phyloP scores from a whole-genome alignment of 2,113 vertebrate genomes.

The Stegostoma tigrinum region DNA sequence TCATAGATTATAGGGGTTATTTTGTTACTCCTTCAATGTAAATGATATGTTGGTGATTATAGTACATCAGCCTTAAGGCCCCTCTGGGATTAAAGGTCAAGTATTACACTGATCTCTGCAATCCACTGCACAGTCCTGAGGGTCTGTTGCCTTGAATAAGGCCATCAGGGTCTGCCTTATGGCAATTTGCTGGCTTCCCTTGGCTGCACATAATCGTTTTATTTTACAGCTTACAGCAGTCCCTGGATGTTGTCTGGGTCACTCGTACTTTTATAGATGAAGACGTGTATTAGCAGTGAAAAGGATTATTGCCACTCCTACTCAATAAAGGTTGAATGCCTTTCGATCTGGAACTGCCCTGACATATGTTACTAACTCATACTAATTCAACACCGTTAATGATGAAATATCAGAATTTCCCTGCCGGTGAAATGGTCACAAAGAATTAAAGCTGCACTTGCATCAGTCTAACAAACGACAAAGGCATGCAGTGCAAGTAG shows the following conservation, averaged over 20 bases:
- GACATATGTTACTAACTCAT: conserved; percentile 58
- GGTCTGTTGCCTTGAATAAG: conserved; percentile 44
- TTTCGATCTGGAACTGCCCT: conserved; percentile 48
- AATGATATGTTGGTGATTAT: conserved; percentile 33
- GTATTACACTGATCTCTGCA: conserved; percentile 30
- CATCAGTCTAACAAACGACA: conserved; percentile 40
- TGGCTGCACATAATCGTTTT: conserved; percentile 43
- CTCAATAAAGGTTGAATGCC: conserved; percentile 53
- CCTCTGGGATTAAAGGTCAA: background rate
- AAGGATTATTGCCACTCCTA: conserved; percentile 48
- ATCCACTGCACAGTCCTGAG: conserved; percentile 44
- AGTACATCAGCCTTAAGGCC: background rate
- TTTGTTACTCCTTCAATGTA: conserved; percentile 26
- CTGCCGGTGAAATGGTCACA: conserved; percentile 50
- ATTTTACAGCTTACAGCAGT: conserved; percentile 40
- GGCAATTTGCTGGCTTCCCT: conserved; percentile 35
- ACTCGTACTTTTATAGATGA: conserved; percentile 58
- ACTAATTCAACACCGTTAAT: conserved; percentile 69
- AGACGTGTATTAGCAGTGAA: conserved; percentile 49
- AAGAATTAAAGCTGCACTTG: conserved; percentile 50
- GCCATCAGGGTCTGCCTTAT: conserved; percentile 40
- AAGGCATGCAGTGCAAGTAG: background rate
- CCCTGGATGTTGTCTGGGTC: conserved; percentile 48
- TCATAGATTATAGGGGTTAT: background rate
- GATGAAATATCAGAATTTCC: conserved; percentile 59